A percentile compares a stretch with the other conserved stretches of the same genome.
Conservation (phyloP, 92 coral and sea anemone genomes). For the Phenganax marumi region DNA sequence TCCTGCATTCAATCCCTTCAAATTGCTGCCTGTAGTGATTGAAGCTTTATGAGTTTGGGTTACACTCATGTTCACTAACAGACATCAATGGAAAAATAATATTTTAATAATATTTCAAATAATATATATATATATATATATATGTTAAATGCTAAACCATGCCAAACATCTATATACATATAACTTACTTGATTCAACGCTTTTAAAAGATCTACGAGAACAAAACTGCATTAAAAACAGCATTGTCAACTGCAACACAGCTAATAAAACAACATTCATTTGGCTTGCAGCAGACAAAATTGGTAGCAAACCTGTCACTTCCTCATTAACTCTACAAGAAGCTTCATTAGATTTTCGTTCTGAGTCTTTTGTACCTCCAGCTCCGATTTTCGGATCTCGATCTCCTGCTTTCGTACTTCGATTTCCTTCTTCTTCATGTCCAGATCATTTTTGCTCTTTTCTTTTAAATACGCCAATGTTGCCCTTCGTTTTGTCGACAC, state of each 20-base stretch:
- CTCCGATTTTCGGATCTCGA: conserved; percentile 12
- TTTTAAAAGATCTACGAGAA: conserved; percentile 11
- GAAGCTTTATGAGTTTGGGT: not conserved
- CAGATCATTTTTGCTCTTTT: conserved; percentile 3
- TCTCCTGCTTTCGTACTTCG: not conserved
- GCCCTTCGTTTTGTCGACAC: conserved; percentile 17
- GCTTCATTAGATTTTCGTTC: conserved; percentile 1
- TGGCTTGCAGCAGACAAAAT: not conserved
- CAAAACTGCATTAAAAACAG: not conserved
- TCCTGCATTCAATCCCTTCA: not conserved
- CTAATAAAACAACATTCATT: conserved; percentile 1
- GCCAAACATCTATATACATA: too few species aligned
- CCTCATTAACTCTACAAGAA: not conserved
- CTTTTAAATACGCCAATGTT: conserved; percentile 9
- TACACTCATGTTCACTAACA: not conserved
- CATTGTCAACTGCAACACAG: not conserved
- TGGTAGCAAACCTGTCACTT: not conserved
- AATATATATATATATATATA: too few species aligned
- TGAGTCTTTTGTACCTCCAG: conserved; percentile 11
- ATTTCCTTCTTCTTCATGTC: conserved; percentile 5
- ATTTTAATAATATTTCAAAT: not conserved
- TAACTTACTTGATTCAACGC: conserved; percentile 10
- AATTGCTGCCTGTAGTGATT: not conserved
- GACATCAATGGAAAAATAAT: not conserved
- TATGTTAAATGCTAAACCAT: too few species aligned